These are phyloP conservation scores for Pseudochromis fuscus DNA, from an alignment of 2,797 vertebrate species.

Conservation along the genomic window DNA sequence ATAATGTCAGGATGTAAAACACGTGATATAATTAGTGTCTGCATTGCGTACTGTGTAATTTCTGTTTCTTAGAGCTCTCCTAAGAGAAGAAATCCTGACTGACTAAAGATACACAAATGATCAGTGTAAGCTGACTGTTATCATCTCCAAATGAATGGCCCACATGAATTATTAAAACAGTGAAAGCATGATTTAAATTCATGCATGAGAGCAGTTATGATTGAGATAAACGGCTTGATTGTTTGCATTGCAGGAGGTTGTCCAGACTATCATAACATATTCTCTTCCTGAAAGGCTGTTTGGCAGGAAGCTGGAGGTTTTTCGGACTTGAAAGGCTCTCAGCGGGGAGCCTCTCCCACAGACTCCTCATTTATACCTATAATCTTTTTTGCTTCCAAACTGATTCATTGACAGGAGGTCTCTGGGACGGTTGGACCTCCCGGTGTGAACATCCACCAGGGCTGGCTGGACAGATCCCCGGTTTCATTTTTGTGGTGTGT, in stretches of 20 bases:
- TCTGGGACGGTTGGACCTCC: conserved; percentile 29
- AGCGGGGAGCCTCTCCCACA: conserved; percentile 21
- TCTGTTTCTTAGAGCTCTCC: background rate
- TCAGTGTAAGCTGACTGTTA: background rate
- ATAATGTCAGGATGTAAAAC: background rate
- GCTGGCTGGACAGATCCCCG: conserved; percentile 1
- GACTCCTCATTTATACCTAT: conserved; percentile 35
- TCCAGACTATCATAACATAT: conserved; percentile 21
- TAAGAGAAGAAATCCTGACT: background rate
- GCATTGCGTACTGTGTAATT: too few relatives aligned
- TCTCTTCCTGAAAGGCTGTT: conserved; percentile 25
- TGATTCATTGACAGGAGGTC: conserved; percentile 26
- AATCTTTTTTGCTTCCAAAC: conserved; percentile 30
- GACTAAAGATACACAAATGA: background rate
- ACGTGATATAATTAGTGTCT: background rate
- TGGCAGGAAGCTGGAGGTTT: conserved; percentile 13
- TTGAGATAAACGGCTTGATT: conserved; percentile 22
- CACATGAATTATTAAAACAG: conserved; percentile 23
- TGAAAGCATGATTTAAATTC: background rate
- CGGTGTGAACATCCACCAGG: conserved; percentile 7
- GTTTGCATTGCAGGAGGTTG: conserved; percentile 33
- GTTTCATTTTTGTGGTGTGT: conserved; percentile 7
- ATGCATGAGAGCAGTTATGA: conserved; percentile 5
- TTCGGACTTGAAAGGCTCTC: conserved; percentile 40
- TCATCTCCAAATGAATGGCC: background rate